Evolutionary conservation across 2,888 invertebrate genomes (phyloP), one percentile per base, ranked within the genome.

Genomic region (Dioctria linearis): DNA sequence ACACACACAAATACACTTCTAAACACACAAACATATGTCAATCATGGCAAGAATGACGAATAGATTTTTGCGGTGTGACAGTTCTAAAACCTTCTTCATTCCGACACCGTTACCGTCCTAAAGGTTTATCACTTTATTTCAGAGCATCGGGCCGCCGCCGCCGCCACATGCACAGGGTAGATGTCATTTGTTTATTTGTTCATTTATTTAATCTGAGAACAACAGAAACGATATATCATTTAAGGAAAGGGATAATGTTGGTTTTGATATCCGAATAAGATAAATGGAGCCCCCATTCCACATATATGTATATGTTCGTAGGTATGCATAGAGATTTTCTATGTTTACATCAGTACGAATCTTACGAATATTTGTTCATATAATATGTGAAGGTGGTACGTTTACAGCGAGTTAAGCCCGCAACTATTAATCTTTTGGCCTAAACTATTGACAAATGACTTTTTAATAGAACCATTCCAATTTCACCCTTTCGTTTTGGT

Each of bases 121-220:
- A 54, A 54, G 54, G 54, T 54, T 54, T 51, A 39, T 3, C 69
- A 13, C 42, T 73, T 13, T 57, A n/a, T 57, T 57, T 42, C 42
- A n/a, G 13, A 25, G 25, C 25, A 25, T 25, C 25, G 25, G 25
- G 25, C 25, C 25, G 25, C 25, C 25, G 25, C 25, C 25, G 25
- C 25, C 25, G 54, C 46, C 59, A 13, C 40, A 73, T 42, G 42
- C 43, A 73, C 25, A 73, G 73, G 73, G 73, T 73, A 57, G 67
- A 79, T 69, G 79, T 79, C 79, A 79, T 79, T 79, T 67, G 59
- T 79, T 69, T 57, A 79, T 79, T 79, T 79, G 59, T 79, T 69
- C 69, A 79, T 79, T 79, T 79, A 59, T 59, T 79, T 79, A 67
- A 79, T 79, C 67, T 79, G 66, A 69, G 59, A 46, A 79, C 37